Evolutionary conservation across 2,113 vertebrate species (phyloP).

Genomic region (Leptosomus discolor): DNA sequence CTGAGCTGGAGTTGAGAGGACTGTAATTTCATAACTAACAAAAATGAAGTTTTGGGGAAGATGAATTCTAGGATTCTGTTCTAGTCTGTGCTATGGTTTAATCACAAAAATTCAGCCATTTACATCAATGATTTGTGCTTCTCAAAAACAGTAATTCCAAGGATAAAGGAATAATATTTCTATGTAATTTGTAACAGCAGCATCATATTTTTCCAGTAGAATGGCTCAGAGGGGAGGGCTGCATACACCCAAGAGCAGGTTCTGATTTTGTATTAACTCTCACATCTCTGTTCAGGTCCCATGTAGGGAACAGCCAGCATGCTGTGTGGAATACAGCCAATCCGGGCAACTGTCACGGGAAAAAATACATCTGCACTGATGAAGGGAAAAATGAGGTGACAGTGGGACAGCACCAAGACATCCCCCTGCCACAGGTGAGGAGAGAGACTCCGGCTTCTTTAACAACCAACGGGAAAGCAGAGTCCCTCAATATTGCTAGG

Average conservation of each 20-base stretch:
- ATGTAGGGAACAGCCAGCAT: conserved; percentile 82
- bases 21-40: background rate
- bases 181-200: background rate
- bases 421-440: conserved; percentile 75
- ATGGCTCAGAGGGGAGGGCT: background rate
- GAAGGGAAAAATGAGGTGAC: conserved; percentile 81
- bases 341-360: conserved; percentile 76
- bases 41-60: background rate
- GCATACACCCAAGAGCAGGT: background rate
- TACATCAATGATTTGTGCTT: background rate
- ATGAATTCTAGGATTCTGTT: background rate
- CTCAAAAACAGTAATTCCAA: background rate
- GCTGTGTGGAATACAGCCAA: conserved; percentile 82
- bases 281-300: conserved; percentile 76
- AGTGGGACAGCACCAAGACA: conserved; percentile 74
- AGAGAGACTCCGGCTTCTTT: conserved; percentile 76
- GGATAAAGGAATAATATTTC: background rate
- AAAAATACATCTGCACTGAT: conserved; percentile 75
- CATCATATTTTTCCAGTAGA: background rate
- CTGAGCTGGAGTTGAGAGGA: background rate
- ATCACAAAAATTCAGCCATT: background rate
- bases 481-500: conserved; percentile 73
- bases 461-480: conserved; percentile 87
- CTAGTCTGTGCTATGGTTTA: background rate
- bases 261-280: background rate